Conservation (phyloP, 1,140 invertebrate species). For the Nephila pilipes region DNA sequence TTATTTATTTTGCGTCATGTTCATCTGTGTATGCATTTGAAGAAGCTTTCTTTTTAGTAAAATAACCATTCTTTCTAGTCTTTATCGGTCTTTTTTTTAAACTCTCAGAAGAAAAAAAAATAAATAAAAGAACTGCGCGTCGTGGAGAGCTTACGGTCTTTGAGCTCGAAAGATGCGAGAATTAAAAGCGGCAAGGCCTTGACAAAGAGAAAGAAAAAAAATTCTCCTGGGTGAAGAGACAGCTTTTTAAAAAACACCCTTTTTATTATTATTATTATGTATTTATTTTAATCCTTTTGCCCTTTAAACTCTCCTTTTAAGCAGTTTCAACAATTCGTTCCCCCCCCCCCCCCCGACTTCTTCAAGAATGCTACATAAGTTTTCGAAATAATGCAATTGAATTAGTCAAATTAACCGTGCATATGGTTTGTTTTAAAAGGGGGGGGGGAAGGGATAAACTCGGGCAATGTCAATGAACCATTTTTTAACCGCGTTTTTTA, state of each 20-base stretch:
- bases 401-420: slow-evolving; percentile 39
- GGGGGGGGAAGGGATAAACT: not conserved
- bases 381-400: slow-evolving; percentile 37
- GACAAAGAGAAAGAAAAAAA: not conserved
- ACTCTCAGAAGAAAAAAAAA: not conserved
- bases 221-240: slow-evolving; percentile 22
- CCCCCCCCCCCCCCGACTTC: not conserved
- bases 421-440: not conserved
- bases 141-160: slow-evolving; percentile 33
- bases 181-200: not conserved
- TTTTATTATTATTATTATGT: slow-evolving; percentile 17
- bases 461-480: not conserved
- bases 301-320: slow-evolving; percentile 28
- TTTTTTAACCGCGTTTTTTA: not conserved
- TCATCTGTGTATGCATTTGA: not conserved
- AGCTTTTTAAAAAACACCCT: not conserved
- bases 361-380: not conserved
- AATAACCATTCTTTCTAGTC: not conserved
- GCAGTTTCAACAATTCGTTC: not conserved
- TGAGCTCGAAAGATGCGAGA: slow-evolving; percentile 34
- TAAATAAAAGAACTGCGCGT: not conserved
- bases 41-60: slow-evolving; percentile 7
- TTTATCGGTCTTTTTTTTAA: not conserved
- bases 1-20: not conserved
- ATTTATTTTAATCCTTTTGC: slow-evolving; percentile 18